Evolutionary conservation across 2,888 invertebrate species (phyloP), one percentile per base, ranked within the genome.

Genomic region (Tetragnatha montana): DNA sequence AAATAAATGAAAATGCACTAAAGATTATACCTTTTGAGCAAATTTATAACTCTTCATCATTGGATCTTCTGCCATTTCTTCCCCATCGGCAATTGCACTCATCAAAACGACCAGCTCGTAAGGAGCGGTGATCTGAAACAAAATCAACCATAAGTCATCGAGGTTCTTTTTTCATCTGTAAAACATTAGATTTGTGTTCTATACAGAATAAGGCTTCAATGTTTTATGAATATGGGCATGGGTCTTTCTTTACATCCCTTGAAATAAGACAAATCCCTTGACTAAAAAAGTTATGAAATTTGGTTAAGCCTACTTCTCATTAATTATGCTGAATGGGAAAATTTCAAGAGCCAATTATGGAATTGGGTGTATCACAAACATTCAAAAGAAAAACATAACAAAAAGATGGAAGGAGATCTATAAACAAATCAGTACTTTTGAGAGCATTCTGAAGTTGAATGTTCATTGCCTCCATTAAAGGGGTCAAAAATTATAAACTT

Each of bases 31-130:
- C 81, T 93, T 92, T 92, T 94, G 94, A 17, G 94, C 93, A 93
- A 98, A 98, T 17, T 93, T 93, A 91, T 94, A 94, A 0, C 95
- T 93, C 91, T 93, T 95, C 35, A 94, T 94, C 6, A 93, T 93
- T 19, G 94, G 94, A 7, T 93, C 93, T 19, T 93, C 93, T 51
- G 93, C 92, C 49, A 93, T 92, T 81, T 94, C 94, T 12, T 94
- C 93, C 0, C 94, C 95, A 0, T 94, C 91, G 7, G 95, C 94
- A 7, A 97, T 93, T 0, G 98, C 98, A 92, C 98, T 97, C 98
- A 98, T 98, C 21, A 98, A 94, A 0, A 97, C 97, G 0, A 96
- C 96, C 92, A 98, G 95, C 91, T 96, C 95, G 12, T 94, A 94
- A 0, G 97, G 96, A 21, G 96, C 97, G 0, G 95, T 95, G 81